phyloP scores from a whole-genome alignment of 2,797 vertebrate species.

The Microctenopoma stevenorrisi region DNA sequence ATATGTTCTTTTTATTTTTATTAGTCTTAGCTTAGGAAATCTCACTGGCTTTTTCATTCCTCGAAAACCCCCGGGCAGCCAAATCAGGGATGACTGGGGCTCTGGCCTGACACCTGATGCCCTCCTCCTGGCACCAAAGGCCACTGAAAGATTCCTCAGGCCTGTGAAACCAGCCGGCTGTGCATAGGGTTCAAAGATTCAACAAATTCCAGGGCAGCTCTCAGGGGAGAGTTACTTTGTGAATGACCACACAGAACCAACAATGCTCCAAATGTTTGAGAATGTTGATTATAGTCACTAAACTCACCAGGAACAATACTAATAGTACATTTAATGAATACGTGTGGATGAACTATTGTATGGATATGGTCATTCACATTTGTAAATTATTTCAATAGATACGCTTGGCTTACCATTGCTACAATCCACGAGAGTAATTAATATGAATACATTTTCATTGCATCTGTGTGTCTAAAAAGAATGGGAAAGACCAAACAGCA shows the following conservation, averaged over 20 bases:
- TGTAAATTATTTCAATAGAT: neutral
- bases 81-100: constrained; percentile 47
- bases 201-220: constrained; percentile 81
- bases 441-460: neutral
- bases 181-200: constrained; percentile 78
- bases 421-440: neutral
- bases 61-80: constrained; percentile 56
- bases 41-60: constrained; percentile 51
- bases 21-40: constrained; percentile 6
- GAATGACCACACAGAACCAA: constrained; percentile 69
- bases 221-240: constrained; percentile 75
- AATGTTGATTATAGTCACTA: constrained; percentile 55
- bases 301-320: constrained; percentile 14
- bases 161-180: constrained; percentile 77
- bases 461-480: neutral
- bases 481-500: neutral
- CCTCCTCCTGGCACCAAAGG: constrained; percentile 79
- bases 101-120: constrained; percentile 73
- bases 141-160: constrained; percentile 82
- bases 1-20: neutral
- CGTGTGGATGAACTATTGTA: neutral
- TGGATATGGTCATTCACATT: constrained; percentile 5
- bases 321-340: constrained; percentile 8
- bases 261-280: constrained; percentile 60
- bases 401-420: neutral